phyloP scores from a whole-genome alignment of 53 echinoderm and acorn worm species.

The Paracentrotus lividus region DNA sequence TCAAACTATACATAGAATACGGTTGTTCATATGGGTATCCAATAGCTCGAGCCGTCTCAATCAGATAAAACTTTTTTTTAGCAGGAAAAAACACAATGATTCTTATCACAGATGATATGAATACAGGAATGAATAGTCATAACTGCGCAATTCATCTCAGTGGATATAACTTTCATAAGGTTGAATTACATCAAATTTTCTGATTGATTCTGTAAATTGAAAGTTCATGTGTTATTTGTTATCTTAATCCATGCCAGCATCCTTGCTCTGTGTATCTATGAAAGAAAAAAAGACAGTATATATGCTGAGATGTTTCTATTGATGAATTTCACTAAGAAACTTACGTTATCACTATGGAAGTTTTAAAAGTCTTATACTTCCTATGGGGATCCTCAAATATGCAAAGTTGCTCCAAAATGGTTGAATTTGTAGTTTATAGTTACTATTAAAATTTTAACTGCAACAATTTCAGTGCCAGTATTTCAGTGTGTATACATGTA shows the following conservation, averaged over 20 bases:
- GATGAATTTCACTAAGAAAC: too few species aligned
- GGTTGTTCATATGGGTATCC: background rate
- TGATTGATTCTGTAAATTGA: background rate
- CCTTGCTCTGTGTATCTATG: background rate
- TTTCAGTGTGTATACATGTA: too few species aligned
- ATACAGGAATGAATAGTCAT: background rate
- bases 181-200: background rate
- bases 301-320: too few species aligned
- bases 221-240: background rate
- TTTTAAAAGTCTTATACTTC: too few species aligned
- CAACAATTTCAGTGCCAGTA: too few species aligned
- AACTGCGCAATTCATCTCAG: background rate
- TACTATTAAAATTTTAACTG: too few species aligned
- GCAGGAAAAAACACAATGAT: slow-evolving; percentile 30
- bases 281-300: background rate
- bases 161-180: background rate
- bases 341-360: too few species aligned
- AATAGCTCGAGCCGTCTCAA: background rate
- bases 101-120: slow-evolving; percentile 14
- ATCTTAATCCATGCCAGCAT: background rate
- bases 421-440: too few species aligned
- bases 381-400: too few species aligned
- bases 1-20: background rate
- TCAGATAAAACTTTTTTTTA: background rate
- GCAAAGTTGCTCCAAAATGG: too few species aligned